These are phyloP conservation scores for Drosophila acutilabella DNA, from an alignment of 2,888 invertebrate species.

Conservation along the genomic window DNA sequence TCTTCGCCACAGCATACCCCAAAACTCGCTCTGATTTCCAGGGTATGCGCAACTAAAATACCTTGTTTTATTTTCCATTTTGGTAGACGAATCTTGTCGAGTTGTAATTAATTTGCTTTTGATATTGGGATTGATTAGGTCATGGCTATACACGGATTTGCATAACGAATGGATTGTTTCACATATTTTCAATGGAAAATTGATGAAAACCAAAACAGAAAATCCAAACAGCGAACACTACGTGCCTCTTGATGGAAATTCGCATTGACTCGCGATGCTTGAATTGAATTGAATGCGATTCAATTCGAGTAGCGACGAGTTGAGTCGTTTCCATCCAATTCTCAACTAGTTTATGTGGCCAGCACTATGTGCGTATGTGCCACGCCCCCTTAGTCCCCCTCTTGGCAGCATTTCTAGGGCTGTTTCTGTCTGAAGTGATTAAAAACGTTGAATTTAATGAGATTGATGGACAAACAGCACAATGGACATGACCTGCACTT, in stretches of 20 bases:
- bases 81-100: constrained; percentile 2
- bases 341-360: neutral
- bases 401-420: neutral
- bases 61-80: neutral
- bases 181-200: neutral
- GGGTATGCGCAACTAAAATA: neutral
- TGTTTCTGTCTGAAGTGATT: constrained; percentile 26
- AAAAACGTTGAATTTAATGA: constrained; percentile 46
- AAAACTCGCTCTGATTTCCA: neutral
- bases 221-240: constrained; percentile 16
- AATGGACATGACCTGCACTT: constrained; percentile 9
- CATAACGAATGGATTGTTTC: constrained; percentile 24
- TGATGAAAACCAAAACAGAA: constrained; percentile 9
- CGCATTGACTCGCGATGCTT: constrained; percentile 8
- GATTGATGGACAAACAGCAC: constrained; percentile 4
- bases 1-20: neutral
- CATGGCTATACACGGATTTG: constrained; percentile 26
- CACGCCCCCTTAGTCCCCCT: neutral
- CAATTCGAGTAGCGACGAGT: neutral
- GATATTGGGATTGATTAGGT: constrained; percentile 34
- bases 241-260: constrained; percentile 47
- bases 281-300: constrained; percentile 16
- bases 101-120: constrained; percentile 32
- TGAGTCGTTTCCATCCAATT: constrained; percentile 25
- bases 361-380: neutral